Percentiles rank a stretch among this genome's conserved stretches.
Evolutionary conservation across 2,888 invertebrate genomes (phyloP).

Genomic region (Ectemnius cavifrons): DNA sequence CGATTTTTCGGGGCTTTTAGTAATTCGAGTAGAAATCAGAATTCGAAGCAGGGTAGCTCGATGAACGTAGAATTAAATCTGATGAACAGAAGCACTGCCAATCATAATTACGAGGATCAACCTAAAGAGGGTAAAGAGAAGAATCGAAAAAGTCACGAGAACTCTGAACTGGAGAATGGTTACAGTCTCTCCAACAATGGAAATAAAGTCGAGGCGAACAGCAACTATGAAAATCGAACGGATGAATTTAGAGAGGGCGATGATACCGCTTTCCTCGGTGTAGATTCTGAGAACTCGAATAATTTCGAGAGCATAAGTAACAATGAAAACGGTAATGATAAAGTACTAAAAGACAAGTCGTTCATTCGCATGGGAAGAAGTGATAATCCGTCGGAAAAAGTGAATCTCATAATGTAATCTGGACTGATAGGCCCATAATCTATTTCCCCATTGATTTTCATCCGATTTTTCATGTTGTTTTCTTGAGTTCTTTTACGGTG

Average conservation of each 20-base stretch:
- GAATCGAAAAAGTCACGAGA: slow-evolving; percentile 8
- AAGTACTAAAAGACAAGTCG: slow-evolving; percentile 64
- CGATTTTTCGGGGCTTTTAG: slow-evolving; percentile 43
- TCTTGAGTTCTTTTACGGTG: too few relatives aligned
- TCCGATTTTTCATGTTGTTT: too few relatives aligned
- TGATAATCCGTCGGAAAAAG: slow-evolving; percentile 53
- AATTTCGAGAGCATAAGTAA: slow-evolving; percentile 69
- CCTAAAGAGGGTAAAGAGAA: slow-evolving; percentile 7
- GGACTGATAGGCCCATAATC: too few relatives aligned
- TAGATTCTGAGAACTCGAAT: slow-evolving; percentile 58
- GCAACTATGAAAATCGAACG: slow-evolving; percentile 19
- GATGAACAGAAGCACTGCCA: slow-evolving; percentile 30
- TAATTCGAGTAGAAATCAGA: slow-evolving; percentile 28
- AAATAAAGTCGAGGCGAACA: slow-evolving; percentile 1
- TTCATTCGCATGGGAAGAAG: slow-evolving; percentile 52
- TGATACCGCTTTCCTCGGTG: slow-evolving; percentile 38
- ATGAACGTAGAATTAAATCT: slow-evolving; percentile 44
- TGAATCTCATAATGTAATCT: slow-evolving; percentile 64
- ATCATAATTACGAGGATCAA: slow-evolving; percentile 4
- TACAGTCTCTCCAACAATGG: slow-evolving; percentile 24
- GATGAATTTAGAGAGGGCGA: slow-evolving; percentile 27
- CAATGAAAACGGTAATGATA: slow-evolving; percentile 64
- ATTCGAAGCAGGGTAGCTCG: slow-evolving; percentile 17
- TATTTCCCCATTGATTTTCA: too few relatives aligned
- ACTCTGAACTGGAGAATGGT: slow-evolving; percentile 14